Base-by-base conservation (phyloP, 1,140 invertebrate species). In the Leptonema lineaticorne region DNA sequence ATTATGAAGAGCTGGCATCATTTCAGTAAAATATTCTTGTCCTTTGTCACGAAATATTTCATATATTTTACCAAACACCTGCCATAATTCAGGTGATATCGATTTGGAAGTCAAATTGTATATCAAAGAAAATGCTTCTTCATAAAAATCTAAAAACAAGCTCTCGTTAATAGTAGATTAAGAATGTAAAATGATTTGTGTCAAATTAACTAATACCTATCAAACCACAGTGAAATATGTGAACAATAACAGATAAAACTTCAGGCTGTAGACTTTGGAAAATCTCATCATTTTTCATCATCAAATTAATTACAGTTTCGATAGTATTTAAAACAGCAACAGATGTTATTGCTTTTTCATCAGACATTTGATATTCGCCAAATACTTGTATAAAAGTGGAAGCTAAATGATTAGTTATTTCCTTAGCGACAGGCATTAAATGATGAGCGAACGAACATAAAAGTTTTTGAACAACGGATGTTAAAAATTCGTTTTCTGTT, bases 1-100 rank as follows among this genome's bases (percentile, higher is more conserved):
- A 82, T 98, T 98, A 78, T 99, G 96, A 14, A 99, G 84, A 1
- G 94, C 92, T 29, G 97, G 95, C 95, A 99, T 98, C 92, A 99
- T 98, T 74, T 99, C 97, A 46, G 91, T 94, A 77, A 99, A 99
- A 83, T 97, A 99, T 78, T 98, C 96, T 65, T 92, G 89, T 24
- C 94, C 96, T 80, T 97, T 94, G 75, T 95, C 94, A 79, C 95
- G 90, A 76, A 98, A 97, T 63, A 96, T 84, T 80, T 87, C 77
- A 64, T 82, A 81, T 69, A 81, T 75, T 69, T 96, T 83, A 76
- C 96, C 92, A 69, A 98, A 88, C 45, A 98, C 91, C 77, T 93
- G 91, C 97, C 97, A 99, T 92, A 99, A 94, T 75, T 95, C 92
- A 46, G 89, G 85, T 0, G 95, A 96, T 73, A 99, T 91, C 64